Percentiles rank a stretch among this genome's conserved stretches.
These are phyloP conservation scores for Brachionus paranguensis DNA, from an alignment of 1,140 invertebrate genomes.

Conservation along the genomic window DNA sequence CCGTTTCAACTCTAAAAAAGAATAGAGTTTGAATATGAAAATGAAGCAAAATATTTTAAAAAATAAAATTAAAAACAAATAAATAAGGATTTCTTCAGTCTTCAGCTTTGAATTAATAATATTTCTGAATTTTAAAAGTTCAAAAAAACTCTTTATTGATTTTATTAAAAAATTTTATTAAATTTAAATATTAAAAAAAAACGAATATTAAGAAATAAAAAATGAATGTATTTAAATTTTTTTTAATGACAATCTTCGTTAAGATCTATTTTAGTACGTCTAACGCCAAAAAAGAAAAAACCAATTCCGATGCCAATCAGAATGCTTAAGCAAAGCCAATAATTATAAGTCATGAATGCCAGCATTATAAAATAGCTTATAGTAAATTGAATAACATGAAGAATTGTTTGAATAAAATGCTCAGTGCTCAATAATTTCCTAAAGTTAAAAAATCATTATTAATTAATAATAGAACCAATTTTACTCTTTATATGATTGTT, in stretches of 20 bases:
- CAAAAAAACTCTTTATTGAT: too few species aligned
- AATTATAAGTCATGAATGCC: slow-evolving; percentile 39
- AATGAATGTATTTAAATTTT: neutral
- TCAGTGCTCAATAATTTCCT: slow-evolving; percentile 17
- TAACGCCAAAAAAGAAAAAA: slow-evolving; percentile 34
- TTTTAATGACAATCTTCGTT: slow-evolving; percentile 37
- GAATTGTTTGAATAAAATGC: slow-evolving; percentile 34
- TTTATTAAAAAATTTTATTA: too few species aligned
- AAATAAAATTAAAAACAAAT: too few species aligned
- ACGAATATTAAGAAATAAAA: neutral
- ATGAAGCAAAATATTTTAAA: too few species aligned
- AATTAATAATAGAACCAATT: neutral
- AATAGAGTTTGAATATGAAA: too few species aligned
- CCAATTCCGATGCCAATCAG: slow-evolving; percentile 28
- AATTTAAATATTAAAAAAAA: neutral
- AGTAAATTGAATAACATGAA: slow-evolving; percentile 32
- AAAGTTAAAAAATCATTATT: neutral
- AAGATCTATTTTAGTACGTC: slow-evolving; percentile 30
- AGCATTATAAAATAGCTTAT: slow-evolving; percentile 40
- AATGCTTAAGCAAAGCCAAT: slow-evolving; percentile 26
- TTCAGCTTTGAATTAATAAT: too few species aligned
- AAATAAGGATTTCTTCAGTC: too few species aligned
- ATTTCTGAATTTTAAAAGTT: too few species aligned
- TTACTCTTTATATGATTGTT: neutral
- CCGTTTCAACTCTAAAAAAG: too few species aligned